A percentile compares a stretch with the other conserved stretches of the same genome.
phyloP scores from a whole-genome alignment of 2,888 invertebrate species.

The Lissocephala sabroskyi region DNA sequence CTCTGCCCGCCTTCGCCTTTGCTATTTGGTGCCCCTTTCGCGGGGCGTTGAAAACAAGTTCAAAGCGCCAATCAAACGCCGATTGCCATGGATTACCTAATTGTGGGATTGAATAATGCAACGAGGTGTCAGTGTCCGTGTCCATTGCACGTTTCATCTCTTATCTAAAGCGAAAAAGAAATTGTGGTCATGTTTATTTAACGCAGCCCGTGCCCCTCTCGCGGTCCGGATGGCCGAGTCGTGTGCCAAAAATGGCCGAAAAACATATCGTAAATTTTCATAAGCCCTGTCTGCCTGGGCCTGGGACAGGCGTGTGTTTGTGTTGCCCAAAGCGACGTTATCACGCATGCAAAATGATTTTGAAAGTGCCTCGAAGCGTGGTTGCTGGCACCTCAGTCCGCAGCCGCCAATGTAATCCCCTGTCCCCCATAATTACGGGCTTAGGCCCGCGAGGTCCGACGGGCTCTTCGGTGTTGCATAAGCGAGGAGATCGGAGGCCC shows the following conservation, averaged over 20 bases:
- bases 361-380: slow-evolving; percentile 28
- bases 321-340: slow-evolving; percentile 19
- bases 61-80: slow-evolving; percentile 13
- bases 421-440: no score
- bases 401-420: no score
- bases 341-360: slow-evolving; percentile 39
- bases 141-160: slow-evolving; percentile 31
- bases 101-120: slow-evolving; percentile 46
- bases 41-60: neutral
- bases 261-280: slow-evolving; percentile 34
- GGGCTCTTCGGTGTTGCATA: no score
- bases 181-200: slow-evolving; percentile 30
- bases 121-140: slow-evolving; percentile 32
- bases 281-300: no score
- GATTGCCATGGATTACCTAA: slow-evolving; percentile 36
- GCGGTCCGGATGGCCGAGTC: slow-evolving; percentile 33
- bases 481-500: no score
- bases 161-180: slow-evolving; percentile 44
- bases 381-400: slow-evolving; percentile 3
- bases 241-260: slow-evolving; percentile 42
- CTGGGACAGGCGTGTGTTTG: neutral
- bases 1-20: no score
- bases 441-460: no score
- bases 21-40: neutral
- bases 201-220: neutral